These are phyloP conservation scores for Nothoprocta pentlandii DNA, from an alignment of 2,113 vertebrate genomes.

Conservation along the genomic window DNA sequence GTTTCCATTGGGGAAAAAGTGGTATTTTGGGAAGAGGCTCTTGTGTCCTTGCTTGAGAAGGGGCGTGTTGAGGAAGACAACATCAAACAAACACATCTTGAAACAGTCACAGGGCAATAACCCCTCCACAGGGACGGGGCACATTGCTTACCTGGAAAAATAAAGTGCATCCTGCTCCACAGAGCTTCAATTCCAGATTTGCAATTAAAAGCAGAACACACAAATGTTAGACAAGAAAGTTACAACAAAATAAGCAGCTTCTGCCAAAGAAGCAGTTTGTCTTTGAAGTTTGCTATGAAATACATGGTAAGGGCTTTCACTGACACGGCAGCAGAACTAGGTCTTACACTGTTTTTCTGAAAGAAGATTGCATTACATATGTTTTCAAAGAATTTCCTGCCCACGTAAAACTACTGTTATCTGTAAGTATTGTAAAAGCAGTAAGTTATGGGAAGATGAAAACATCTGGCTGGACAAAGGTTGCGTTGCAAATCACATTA, in stretches of 20 bases:
- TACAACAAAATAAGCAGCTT: neutral
- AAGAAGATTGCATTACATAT: neutral
- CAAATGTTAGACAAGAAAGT: neutral
- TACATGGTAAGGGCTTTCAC: neutral
- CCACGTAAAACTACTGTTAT: neutral
- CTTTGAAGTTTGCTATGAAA: neutral
- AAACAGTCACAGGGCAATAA: neutral
- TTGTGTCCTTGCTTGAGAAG: neutral
- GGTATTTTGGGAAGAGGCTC: neutral
- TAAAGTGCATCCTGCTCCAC: neutral
- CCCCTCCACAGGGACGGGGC: neutral
- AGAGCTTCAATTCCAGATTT: neutral
- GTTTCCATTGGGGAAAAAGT: neutral
- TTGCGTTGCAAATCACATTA: fast-evolving
- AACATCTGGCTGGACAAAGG: neutral
- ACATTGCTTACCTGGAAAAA: neutral
- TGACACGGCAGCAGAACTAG: neutral
- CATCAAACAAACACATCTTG: neutral
- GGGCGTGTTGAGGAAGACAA: neutral
- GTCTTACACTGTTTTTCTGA: neutral
- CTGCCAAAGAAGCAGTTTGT: neutral
- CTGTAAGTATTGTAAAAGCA: neutral
- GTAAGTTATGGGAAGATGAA: neutral
- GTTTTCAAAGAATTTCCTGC: neutral
- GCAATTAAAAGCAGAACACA: neutral